Base-by-base conservation (phyloP, 2,797 vertebrate species). In the Euthynnus affinis region DNA sequence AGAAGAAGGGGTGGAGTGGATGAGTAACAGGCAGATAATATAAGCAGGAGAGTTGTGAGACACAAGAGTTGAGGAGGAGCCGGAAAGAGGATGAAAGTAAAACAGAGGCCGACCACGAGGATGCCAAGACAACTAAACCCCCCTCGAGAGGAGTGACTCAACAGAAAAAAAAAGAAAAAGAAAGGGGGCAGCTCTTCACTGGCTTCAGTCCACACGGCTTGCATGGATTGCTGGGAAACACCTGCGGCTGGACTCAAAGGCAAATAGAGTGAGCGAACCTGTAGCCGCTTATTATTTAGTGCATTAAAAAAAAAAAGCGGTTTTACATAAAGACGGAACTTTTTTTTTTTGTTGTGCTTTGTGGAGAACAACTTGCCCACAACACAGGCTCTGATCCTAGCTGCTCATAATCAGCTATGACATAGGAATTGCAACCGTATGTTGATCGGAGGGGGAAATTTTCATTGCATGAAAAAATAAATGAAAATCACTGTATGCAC, bases 1-100 rank as follows among this genome's bases (percentile, higher is more conserved):
- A 64, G 65, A 48, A 37, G 64, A 74, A 63, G 64, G 67, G 67
- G 62, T 6, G 53, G 32, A 70, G 59, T 37, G 71, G 67, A 75
- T 64, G 80, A 88, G 71, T 71, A 85, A 87, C 66, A 69, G 29
- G 56, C 42, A 73, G 75, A 70, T 81, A 80, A 82, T 56, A 80
- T 55, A 60, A 59, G 60, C 57, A 52, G 68, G 67, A 52, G 58
- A 49, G 64, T 61, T n/a, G n/a, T 13, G 3, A 25, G 66, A 91
- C 84, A 92, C 83, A 77, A 65, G 73, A 82, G 51, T 27, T 56
- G 61, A 70, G 66, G 22, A 80, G 71, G 55, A 71, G 78, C 29
- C 52, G 59, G 64, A 65, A 60, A 63, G 63, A 69, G 58, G 52
- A 56, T 22, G 25, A 55, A 25, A 48, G 37, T 55, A 40, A 42